phyloP scores from a whole-genome alignment of 2,113 vertebrate species.

The Atrichornis clamosus region DNA sequence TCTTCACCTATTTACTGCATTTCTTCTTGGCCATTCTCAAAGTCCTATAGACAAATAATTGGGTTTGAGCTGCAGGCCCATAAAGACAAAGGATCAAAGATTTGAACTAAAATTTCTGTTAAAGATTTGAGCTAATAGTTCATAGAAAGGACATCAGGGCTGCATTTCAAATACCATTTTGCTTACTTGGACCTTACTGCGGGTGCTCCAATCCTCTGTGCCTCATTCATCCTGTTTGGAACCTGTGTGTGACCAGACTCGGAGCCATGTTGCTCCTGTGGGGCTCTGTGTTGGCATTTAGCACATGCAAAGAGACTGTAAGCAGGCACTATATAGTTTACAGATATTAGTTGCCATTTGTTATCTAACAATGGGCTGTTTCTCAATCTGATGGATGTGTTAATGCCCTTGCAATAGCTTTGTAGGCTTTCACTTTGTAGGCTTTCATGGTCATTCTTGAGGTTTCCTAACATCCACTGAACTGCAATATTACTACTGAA shows the following conservation, averaged over 20 bases:
- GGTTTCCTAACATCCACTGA: background rate
- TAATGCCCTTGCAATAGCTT: background rate
- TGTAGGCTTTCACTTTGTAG: background rate
- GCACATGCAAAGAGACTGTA: background rate
- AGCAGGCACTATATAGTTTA: background rate
- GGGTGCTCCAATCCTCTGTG: background rate
- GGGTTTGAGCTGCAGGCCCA: background rate
- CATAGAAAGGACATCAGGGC: background rate
- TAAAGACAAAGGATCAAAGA: background rate
- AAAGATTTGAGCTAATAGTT: background rate
- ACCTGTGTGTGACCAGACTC: fast-evolving
- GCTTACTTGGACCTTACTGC: background rate
- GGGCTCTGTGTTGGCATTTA: background rate
- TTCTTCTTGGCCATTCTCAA: background rate
- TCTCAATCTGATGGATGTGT: background rate
- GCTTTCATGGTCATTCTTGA: background rate
- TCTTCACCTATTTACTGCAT: background rate
- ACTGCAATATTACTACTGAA: background rate
- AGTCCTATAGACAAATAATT: background rate
- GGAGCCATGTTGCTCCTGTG: background rate
- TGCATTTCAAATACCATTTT: background rate
- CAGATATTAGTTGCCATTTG: background rate
- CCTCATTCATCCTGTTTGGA: background rate
- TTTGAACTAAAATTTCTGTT: background rate
- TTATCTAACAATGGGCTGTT: background rate